Evolutionary conservation across 2,888 invertebrate species (phyloP).

Genomic region (Sarcophaga carnaria): DNA sequence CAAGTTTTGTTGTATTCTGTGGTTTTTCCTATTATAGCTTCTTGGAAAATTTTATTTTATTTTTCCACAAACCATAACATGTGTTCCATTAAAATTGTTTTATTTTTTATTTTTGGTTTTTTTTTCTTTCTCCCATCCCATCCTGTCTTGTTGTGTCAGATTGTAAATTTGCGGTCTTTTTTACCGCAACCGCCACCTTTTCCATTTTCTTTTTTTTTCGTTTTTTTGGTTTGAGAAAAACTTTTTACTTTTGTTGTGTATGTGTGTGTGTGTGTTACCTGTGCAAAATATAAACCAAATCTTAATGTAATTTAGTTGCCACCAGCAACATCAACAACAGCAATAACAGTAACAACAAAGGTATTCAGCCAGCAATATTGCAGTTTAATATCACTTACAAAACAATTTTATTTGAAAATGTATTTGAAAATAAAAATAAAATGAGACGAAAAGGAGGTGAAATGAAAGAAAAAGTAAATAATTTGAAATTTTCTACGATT

Average conservation of each 20-base stretch:
- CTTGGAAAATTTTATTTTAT: neutral
- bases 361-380: neutral
- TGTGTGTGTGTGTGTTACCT: slow-evolving; percentile 31
- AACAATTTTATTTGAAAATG: slow-evolving; percentile 47
- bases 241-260: slow-evolving; percentile 9
- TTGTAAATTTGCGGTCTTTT: slow-evolving; percentile 16
- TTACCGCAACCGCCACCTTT: slow-evolving; percentile 27
- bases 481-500: slow-evolving; percentile 55
- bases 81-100: slow-evolving; percentile 47
- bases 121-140: neutral
- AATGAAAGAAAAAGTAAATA: slow-evolving; percentile 18
- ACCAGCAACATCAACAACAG: slow-evolving; percentile 49
- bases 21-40: neutral
- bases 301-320: slow-evolving; percentile 58
- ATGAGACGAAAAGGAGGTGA: neutral
- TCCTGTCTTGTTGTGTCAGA: neutral
- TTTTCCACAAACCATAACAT: slow-evolving; percentile 47
- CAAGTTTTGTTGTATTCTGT: neutral
- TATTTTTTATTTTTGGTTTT: slow-evolving; percentile 13
- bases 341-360: neutral
- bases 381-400: slow-evolving; percentile 37
- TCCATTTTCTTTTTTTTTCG: slow-evolving; percentile 6
- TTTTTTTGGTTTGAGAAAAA: neutral
- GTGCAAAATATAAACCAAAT: slow-evolving; percentile 50
- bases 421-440: neutral